Base-by-base conservation (phyloP, 2,113 vertebrate species). In the Symphodus melops region DNA sequence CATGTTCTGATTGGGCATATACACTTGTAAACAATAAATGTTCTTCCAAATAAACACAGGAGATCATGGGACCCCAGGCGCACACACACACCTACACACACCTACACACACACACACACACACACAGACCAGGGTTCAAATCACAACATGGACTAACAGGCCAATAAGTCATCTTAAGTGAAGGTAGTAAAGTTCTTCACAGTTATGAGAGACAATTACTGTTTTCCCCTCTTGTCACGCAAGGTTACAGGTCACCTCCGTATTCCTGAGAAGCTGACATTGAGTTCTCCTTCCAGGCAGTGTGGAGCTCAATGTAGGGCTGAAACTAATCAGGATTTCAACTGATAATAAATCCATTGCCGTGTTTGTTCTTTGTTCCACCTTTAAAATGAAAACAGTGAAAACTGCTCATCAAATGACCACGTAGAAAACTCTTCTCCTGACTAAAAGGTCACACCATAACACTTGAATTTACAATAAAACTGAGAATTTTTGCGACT, bases 11-110 rank as follows among this genome's bases (percentile, higher is more conserved):
- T 44, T 1, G 33, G 53, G 64, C 55, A 65, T 51, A 72, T 72
- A 71, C 17, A 48, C 52, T 83, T 70, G 67, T 90, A 85, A 85
- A 88, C 51, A 20, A 48, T 83, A 77, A 52, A 86, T 79, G 61
- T 20, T 56, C 41, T 13, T 33, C 25, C 20, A 1, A 28, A n/a
- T n/a, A n/a, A 55, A 56, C 7, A 51, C 25, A 49, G 36, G 41
- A 6, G 25, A 2, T 9, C 14, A 59, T 14, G 48, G 37, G 20
- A 72, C 11, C 17, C 48, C 2, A n/a, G n/a, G n/a, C n/a, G n/a
- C n/a, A n/a, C n/a, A n/a, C n/a, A 46, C 25, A 25, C 25, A 25
- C 25, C 25, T 25, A 25, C 25, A 25, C 25, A 25, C 14, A 2
- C n/a, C 11, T 1, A 23, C 3, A 16, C 23, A 23, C 10, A 13